These are phyloP conservation scores for Remorina albescens DNA, from an alignment of 2,797 vertebrate species.

Conservation along the genomic window DNA sequence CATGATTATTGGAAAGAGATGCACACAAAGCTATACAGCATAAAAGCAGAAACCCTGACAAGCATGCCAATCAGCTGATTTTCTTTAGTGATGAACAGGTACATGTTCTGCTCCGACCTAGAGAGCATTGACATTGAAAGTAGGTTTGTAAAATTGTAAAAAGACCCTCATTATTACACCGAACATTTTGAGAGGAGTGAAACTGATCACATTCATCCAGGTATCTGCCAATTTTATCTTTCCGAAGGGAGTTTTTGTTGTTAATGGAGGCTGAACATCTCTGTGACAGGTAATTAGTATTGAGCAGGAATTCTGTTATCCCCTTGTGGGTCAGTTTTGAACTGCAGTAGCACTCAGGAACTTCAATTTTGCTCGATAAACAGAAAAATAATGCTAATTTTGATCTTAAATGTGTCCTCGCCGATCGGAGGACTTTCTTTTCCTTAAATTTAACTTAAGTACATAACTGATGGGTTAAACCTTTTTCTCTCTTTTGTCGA, in stretches of 20 bases:
- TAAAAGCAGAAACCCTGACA: conserved; percentile 1
- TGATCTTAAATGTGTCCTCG: neutral
- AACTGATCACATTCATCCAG: neutral
- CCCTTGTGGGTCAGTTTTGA: conserved; percentile 20
- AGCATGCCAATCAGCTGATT: neutral
- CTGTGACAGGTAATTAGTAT: conserved; percentile 24
- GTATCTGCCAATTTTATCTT: neutral
- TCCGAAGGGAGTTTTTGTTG: too few relatives aligned
- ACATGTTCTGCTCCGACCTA: neutral
- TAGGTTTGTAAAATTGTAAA: too few relatives aligned
- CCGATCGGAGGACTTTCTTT: neutral
- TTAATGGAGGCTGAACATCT: conserved; percentile 12
- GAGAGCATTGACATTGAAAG: neutral
- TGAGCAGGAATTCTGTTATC: conserved; percentile 20
- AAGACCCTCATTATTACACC: neutral
- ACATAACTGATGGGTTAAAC: too few relatives aligned
- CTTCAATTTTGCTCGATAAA: neutral
- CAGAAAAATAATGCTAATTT: neutral
- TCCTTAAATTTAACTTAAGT: too few relatives aligned
- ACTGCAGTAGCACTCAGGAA: neutral
- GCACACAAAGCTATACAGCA: neutral
- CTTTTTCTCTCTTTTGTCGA: neutral
- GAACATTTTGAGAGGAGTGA: neutral
- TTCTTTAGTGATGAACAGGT: neutral
- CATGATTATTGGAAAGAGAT: neutral